Evolutionary conservation across 2,888 invertebrate genomes (phyloP), one percentile per base, ranked within the genome.

Genomic region (Sminthurinus aureus): DNA sequence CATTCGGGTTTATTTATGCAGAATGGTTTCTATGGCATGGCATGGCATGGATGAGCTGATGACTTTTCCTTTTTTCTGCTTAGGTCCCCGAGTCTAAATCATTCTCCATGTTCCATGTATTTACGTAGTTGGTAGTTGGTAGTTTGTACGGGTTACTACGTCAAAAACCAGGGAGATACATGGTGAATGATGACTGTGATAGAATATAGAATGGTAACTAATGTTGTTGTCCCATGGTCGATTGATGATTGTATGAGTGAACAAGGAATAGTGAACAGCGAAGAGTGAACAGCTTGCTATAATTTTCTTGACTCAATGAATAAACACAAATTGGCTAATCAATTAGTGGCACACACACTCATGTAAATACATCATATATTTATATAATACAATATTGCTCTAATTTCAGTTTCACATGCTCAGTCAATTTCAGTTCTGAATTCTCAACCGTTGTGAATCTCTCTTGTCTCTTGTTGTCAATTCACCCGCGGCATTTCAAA

Each of bases 261-360:
- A 38, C 38, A 38, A 4, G 1, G 69, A 24, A 69, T 9, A 69
- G 69, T 66, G 20, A 38, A 6, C 38, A 38, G 69, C 8, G 20
- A 38, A 6, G 3, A 38, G 38, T 38, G 38, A 74, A 74, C 26
- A 74, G 75, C 75, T 50, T 74, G 78, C 66, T 85, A 81, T 85
- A 87, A 87, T 87, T 86, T 86, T 86, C 86, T 86, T 86, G 85
- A 88, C 75, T 85, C 85, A 85, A 79, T 88, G 87, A 84, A 83
- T 86, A 87, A 86, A 86, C 85, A 87, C 86, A 88, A 87, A 86
- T 83, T 84, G 85, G 82, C 85, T 86, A 88, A 88, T 88, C 86
- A 87, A 87, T 86, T 87, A 86, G 20, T 50, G 51, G 38, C 71
- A 51, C 38, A 20, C 71, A 83, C 79, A 85, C 85, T 84, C 79